A percentile compares a stretch with the other conserved stretches of the same genome.
phyloP scores from a whole-genome alignment of 2,113 vertebrate genomes.

The Panthera uncia region DNA sequence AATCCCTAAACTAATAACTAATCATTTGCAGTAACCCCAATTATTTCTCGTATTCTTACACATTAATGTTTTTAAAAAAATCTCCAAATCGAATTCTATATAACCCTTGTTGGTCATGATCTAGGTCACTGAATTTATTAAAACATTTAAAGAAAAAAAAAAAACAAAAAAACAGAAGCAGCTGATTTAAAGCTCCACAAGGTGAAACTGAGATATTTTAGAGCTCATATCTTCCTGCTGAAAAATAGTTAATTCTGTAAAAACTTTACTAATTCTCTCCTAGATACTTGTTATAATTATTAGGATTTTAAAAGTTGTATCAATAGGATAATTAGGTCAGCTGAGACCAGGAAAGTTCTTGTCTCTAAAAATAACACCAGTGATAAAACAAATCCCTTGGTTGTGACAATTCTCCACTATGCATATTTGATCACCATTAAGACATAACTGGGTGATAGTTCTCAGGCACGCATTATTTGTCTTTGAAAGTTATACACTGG shows the following conservation, averaged over 20 bases:
- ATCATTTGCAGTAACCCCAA: neutral
- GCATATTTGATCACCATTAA: neutral
- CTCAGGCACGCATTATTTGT: neutral
- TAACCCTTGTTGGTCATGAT: slow-evolving; percentile 23
- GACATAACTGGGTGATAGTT: neutral
- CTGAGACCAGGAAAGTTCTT: neutral
- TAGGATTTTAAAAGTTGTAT: neutral
- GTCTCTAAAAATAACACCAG: slow-evolving; percentile 7
- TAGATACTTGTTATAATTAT: neutral
- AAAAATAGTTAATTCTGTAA: slow-evolving; percentile 13
- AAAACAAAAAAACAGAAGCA: neutral
- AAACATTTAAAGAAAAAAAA: neutral
- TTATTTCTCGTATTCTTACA: neutral
- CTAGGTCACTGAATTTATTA: neutral
- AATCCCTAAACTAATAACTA: neutral
- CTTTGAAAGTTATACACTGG: neutral
- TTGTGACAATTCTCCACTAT: neutral
- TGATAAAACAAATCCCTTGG: neutral
- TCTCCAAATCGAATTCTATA: neutral
- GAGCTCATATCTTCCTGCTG: neutral
- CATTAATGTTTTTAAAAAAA: neutral
- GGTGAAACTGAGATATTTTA: neutral
- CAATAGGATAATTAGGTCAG: neutral
- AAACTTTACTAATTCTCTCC: neutral
- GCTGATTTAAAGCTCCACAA: neutral